phyloP scores from a whole-genome alignment of 2,888 invertebrate genomes.

The Spatulosminthurus flaviceps region DNA sequence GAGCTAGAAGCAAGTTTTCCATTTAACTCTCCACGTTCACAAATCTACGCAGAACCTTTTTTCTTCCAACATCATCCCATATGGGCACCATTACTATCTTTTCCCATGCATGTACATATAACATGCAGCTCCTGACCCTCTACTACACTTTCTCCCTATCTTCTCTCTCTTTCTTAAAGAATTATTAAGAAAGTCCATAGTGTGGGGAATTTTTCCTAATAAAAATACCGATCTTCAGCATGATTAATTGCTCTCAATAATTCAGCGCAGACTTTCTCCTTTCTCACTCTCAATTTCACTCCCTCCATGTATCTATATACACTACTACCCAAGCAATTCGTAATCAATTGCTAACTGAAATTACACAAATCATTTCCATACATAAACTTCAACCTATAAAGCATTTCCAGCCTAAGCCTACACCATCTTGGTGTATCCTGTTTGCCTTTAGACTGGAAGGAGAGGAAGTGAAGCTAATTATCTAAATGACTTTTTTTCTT shows the following conservation, averaged over 20 bases:
- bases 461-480: not conserved
- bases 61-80: not conserved
- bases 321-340: not conserved
- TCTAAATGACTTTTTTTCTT: not conserved
- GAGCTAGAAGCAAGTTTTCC: constrained; percentile 13
- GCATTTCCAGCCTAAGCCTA: no score
- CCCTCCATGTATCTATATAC: not conserved
- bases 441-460: no score
- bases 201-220: not conserved
- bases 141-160: no score
- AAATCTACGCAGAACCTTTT: not conserved
- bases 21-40: constrained; percentile 16
- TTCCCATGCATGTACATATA: no score
- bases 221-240: constrained; percentile 18
- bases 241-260: constrained; percentile 14
- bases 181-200: constrained; percentile 5
- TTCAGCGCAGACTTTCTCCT: not conserved
- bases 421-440: no score
- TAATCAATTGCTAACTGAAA: not conserved
- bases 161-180: not conserved
- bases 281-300: not conserved
- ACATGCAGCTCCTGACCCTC: not conserved
- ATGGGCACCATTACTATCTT: not conserved
- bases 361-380: constrained; percentile 7
- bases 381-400: no score